Evolutionary conservation across 2,113 vertebrate genomes (phyloP).

Genomic region (Dasyornis broadbenti): DNA sequence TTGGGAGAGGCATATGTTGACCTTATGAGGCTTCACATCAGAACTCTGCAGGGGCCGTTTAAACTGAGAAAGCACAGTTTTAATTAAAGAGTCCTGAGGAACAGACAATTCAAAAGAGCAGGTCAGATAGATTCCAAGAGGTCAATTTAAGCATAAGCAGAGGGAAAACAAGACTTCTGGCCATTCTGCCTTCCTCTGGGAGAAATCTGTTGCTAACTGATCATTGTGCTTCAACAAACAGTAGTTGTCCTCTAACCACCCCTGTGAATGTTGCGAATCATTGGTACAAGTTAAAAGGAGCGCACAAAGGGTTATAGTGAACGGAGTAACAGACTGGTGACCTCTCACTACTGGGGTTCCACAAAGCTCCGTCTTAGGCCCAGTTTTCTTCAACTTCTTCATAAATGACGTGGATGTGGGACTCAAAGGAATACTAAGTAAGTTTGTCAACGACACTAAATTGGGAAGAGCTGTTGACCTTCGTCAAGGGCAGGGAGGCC

Average conservation of each 20-base stretch:
- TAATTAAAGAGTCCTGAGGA: conserved; percentile 66
- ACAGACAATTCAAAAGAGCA: conserved; percentile 59
- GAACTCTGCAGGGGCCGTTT: conserved; percentile 60
- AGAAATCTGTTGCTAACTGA: conserved; percentile 23
- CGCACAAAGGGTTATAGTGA: background rate
- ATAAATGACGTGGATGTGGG: background rate
- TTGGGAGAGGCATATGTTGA: conserved; percentile 62
- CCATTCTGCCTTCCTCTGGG: conserved; percentile 20
- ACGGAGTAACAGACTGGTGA: background rate
- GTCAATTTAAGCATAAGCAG: conserved; percentile 56
- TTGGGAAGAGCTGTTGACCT: background rate
- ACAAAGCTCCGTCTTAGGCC: background rate
- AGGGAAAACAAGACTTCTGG: conserved; percentile 45
- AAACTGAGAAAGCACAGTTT: conserved; percentile 63
- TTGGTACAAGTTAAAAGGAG: background rate
- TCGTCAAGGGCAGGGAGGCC: background rate
- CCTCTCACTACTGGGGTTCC: background rate
- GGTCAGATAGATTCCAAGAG: conserved; percentile 63
- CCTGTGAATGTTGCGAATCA: background rate
- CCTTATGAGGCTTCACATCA: conserved; percentile 63
- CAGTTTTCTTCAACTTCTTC: background rate
- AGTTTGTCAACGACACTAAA: background rate
- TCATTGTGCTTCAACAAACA: background rate
- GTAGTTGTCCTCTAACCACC: background rate
- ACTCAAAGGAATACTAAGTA: background rate